Evolutionary conservation across 2,113 vertebrate genomes (phyloP), one percentile per base, ranked within the genome.

Genomic region (Hippotragus niger): DNA sequence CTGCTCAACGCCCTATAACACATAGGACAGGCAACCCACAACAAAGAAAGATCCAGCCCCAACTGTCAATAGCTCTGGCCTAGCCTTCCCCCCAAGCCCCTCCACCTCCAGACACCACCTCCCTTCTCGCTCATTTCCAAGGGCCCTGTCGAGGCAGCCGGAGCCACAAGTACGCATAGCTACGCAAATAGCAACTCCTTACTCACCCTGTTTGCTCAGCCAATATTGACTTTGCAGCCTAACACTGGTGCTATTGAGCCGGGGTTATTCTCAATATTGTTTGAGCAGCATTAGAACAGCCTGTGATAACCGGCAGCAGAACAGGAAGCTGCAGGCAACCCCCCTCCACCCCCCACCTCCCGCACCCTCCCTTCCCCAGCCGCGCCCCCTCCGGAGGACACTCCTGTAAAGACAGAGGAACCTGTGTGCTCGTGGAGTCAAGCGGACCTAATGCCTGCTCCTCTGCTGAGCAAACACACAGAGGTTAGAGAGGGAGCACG

Each of bases 201-300:
- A 98, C 99, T 98, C 97, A 98, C 98, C 57, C 2, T 99, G 99
- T 99, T 99, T 99, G 99, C 99, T 99, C 98, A 98, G 99, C 99
- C 98, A 99, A 99, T 99, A 99, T 99, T 99, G 99, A 99, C 99
- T 99, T 98, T 98, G 98, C 98, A 98, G 99, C 99, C 99, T 98
- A 98, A 99, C 99, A 99, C 98, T 98, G 99, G 98, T 98, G 99
- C 99, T 99, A 99, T 99, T 99, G 99, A 99, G 99, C 99, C 98
- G 96, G 98, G 96, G 98, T 99, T 99, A 98, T 99, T 99, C 99
- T 99, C 99, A 97, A 98, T 97, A 98, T 99, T 99, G 99, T 99
- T 99, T 99, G 99, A 99, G 98, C 98, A 99, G 99, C 98, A 98
- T 99, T 99, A 99, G 99, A 99, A 99, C 98, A 99, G 99, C 96